Conservation (phyloP, 2,113 vertebrate genomes). For the Lamprotornis superbus region DNA sequence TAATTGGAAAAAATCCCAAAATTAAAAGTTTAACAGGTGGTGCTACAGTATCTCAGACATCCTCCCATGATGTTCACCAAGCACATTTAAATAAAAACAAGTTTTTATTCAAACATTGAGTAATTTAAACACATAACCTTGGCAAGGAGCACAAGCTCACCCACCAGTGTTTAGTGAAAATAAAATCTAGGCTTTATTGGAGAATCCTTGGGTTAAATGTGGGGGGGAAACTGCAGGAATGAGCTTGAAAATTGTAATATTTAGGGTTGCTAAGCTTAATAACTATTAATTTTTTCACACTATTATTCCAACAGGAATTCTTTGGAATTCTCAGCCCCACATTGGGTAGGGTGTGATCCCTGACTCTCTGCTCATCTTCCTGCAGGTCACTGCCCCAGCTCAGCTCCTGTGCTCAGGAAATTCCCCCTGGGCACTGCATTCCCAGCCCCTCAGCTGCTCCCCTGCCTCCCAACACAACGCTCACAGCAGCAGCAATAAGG, state of each 20-base stretch:
- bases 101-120: background rate
- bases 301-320: background rate
- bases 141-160: background rate
- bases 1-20: background rate
- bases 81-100: background rate
- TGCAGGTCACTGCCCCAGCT: background rate
- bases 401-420: background rate
- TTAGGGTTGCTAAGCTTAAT: background rate
- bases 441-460: background rate
- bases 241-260: background rate
- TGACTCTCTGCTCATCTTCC: background rate
- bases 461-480: background rate
- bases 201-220: accelerated
- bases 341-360: accelerated
- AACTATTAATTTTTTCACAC: background rate
- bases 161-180: background rate
- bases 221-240: background rate
- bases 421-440: background rate
- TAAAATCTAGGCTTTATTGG: background rate
- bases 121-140: background rate
- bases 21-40: background rate
- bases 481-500: background rate
- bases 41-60: background rate
- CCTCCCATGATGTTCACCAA: background rate
- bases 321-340: background rate